Base-by-base conservation (phyloP, 2,888 invertebrate species). In the Kryphioiulus occultus region DNA sequence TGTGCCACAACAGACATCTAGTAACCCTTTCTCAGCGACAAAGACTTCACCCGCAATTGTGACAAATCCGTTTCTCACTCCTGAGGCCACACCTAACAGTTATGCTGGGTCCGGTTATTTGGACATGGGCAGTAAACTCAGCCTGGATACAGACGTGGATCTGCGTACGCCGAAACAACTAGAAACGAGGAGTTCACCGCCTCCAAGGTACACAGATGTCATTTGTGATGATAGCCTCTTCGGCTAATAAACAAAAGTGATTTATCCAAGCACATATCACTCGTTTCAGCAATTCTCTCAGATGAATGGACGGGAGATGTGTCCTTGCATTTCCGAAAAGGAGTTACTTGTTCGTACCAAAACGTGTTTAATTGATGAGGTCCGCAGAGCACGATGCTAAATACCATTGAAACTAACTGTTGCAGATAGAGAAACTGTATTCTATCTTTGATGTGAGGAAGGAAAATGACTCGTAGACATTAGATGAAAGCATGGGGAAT, bases 141-240 rank as follows among this genome's bases (percentile, higher is more conserved):
- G 44, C 19, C 47, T 39, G 22, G 87, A 87, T 19, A 53, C 68
- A 0, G 82, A 87, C n/a, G 78, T 78, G 68, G 68, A 35, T 9
- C 42, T 84, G 39, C 17, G 42, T 19, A 12, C 26, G 30, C 17
- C 35, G 9, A 78, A 47, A 5, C 0, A 5, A 17, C 2, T 9
- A 12, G 83, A 39, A 15, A 22, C 42, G 42, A 26, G 78, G 26
- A 30, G 22, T 19, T 82, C 83, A 5, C 87, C 87, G 26, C 87
- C 87, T 59, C 87, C 87, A 26, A 87, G 87, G 83, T 87, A 87
- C 83, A 87, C 87, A 3, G 68, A 86, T 26, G 86, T 86, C 53
- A 86, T 86, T 44, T 26, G 32, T 47, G 19, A 19, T 12, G 86
- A 86, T 26, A 47, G 44, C 42, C 19, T 17, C 19, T 86, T 47